Evolutionary conservation across 2,797 vertebrate genomes (phyloP), one percentile per base, ranked within the genome.

Genomic region (Crypturellus tataupa): DNA sequence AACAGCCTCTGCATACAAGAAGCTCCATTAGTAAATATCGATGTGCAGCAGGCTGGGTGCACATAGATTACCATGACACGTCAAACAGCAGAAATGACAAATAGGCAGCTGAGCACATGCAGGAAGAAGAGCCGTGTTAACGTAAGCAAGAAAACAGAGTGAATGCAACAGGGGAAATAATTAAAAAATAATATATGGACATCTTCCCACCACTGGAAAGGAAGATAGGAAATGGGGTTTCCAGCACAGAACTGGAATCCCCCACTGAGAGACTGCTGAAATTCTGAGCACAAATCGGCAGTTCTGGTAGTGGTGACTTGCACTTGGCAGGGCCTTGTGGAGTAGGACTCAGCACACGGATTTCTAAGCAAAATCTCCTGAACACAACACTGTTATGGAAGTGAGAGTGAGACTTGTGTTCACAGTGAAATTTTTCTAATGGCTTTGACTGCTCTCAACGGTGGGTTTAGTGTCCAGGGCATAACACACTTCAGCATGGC

Each of bases 11-110:
- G 91, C 78, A 94, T 84, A 85, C 81, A 73, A 96, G 96, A 94
- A 90, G 59, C 89, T 92, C 96, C 93, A 96, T 97, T 97, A 97
- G 97, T 90, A 97, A 97, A 95, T 95, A 97, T 96, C 94, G 93
- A 97, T 95, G 93, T 80, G 2, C 37, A 67, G 90, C 92, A 94
- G 95, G 89, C 84, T 96, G 93, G 96, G 95, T 69, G 71, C 94
- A 89, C 89, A 94, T 89, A 94, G 95, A 96, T 96, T 94, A 80
- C 82, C 76, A 63, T 0, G n/a, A 95, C 75, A 82, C 85, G 76
- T 95, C 97, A 96, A 92, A 94, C 71, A 78, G 85, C 78, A 93
- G 77, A 97, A 95, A 96, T 95, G 96, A 97, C 81, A 92, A 93
- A 96, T 13, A 91, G 94, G 93, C 94, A 91, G 82, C 85, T 93